Conservation (phyloP, 1,140 invertebrate genomes). For the Dufourea novaeangliae region DNA sequence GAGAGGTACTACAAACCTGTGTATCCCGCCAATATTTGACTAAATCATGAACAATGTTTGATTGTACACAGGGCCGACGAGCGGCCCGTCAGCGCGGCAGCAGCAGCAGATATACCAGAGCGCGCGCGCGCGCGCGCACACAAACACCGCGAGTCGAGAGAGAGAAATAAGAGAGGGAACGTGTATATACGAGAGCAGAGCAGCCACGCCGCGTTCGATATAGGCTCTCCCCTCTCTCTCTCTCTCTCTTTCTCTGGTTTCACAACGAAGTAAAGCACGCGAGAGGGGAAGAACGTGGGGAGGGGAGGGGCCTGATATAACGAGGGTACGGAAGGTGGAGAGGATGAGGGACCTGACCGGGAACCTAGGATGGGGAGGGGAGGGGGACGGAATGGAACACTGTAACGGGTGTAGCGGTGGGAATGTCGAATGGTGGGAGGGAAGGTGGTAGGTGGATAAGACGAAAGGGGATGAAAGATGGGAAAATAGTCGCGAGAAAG, state of each 20-base stretch:
- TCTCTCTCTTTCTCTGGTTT: too few relatives aligned
- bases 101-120: too few relatives aligned
- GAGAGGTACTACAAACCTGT: conserved; percentile 79
- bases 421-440: too few relatives aligned
- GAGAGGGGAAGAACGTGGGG: neutral
- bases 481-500: conserved; percentile 17
- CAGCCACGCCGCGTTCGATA: conserved; percentile 45
- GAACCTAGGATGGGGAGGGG: neutral
- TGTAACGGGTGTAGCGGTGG: too few relatives aligned
- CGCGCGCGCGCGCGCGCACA: conserved; percentile 5
- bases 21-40: conserved; percentile 82
- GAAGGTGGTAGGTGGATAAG: neutral
- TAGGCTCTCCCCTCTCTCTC: conserved; percentile 14
- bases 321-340: neutral
- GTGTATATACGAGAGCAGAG: neutral
- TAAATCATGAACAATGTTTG: conserved; percentile 82
- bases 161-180: neutral
- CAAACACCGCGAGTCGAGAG: too few relatives aligned
- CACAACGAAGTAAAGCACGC: neutral
- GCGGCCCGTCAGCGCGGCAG: too few relatives aligned
- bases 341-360: neutral
- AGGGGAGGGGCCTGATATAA: neutral
- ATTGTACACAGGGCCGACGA: conserved; percentile 77
- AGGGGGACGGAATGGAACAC: neutral
- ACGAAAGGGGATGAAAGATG: neutral